Evolutionary conservation across 2,888 invertebrate species (phyloP).

Genomic region (Lamellibrachia columna): DNA sequence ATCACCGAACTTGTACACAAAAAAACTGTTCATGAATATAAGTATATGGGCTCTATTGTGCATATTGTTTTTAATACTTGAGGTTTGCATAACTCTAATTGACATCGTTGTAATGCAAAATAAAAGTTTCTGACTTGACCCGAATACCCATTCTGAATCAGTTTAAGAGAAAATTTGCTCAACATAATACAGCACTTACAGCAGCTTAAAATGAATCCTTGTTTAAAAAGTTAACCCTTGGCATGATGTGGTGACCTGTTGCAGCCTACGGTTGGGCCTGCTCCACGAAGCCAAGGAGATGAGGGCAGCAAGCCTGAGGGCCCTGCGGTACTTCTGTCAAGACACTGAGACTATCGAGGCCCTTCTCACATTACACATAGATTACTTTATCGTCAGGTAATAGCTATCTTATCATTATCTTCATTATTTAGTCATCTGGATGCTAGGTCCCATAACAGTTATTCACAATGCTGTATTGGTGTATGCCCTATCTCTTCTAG

Average conservation of each 20-base stretch:
- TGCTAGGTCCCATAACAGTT: too few relatives aligned
- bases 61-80: too few relatives aligned
- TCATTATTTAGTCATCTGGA: too few relatives aligned
- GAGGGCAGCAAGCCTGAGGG: conserved; percentile 86
- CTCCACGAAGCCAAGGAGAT: conserved; percentile 89
- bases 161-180: background rate
- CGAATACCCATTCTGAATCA: background rate
- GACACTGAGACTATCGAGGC: conserved; percentile 81
- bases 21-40: too few relatives aligned
- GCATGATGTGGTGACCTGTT: conserved; percentile 48
- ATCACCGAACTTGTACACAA: too few relatives aligned
- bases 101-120: background rate
- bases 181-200: background rate
- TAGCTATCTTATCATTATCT: too few relatives aligned
- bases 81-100: too few relatives aligned
- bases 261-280: conserved; percentile 84
- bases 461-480: too few relatives aligned
- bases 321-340: conserved; percentile 83
- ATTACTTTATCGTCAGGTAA: conserved; percentile 81
- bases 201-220: background rate
- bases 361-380: conserved; percentile 83
- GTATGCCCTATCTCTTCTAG: too few relatives aligned
- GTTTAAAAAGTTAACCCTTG: background rate
- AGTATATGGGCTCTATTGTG: too few relatives aligned
- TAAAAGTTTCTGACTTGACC: background rate